A percentile compares a stretch with the other conserved stretches of the same genome.
These are phyloP conservation scores for Bos indicus DNA, from an alignment of 2,113 vertebrate genomes.

Conservation along the genomic window DNA sequence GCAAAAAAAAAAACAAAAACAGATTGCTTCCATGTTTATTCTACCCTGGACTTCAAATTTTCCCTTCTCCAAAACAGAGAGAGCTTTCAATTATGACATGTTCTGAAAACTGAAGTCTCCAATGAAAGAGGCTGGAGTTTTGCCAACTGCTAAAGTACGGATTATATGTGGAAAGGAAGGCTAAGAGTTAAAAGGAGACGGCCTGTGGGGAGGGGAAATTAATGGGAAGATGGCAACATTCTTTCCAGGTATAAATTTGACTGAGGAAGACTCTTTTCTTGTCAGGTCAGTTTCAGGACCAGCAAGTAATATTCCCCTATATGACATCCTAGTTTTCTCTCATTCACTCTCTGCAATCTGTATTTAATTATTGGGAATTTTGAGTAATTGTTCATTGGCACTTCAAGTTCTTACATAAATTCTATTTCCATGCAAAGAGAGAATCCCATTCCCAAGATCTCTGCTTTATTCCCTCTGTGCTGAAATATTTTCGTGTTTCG, in stretches of 20 bases:
- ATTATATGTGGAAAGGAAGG: not conserved
- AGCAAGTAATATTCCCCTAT: not conserved
- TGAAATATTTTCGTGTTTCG: not conserved
- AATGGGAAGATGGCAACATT: not conserved
- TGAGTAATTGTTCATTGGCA: not conserved
- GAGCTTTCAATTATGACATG: not conserved
- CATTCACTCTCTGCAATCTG: not conserved
- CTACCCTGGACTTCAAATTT: not conserved
- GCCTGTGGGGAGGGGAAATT: rapidly evolving
- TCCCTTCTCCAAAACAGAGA: not conserved
- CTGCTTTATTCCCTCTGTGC: not conserved
- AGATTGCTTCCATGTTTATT: not conserved
- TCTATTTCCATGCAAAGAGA: not conserved
- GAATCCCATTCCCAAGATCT: not conserved
- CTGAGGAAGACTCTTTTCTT: not conserved
- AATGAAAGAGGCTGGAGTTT: not conserved
- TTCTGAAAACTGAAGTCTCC: no score
- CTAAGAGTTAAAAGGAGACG: not conserved
- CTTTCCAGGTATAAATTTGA: not conserved
- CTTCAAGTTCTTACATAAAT: not conserved
- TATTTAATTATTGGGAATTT: not conserved
- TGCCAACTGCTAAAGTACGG: not conserved
- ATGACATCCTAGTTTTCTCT: not conserved
- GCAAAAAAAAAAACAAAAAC: rapidly evolving
- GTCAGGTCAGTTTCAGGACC: not conserved